phyloP scores from a whole-genome alignment of 2,888 invertebrate species.

The Yponomeuta evonymella region DNA sequence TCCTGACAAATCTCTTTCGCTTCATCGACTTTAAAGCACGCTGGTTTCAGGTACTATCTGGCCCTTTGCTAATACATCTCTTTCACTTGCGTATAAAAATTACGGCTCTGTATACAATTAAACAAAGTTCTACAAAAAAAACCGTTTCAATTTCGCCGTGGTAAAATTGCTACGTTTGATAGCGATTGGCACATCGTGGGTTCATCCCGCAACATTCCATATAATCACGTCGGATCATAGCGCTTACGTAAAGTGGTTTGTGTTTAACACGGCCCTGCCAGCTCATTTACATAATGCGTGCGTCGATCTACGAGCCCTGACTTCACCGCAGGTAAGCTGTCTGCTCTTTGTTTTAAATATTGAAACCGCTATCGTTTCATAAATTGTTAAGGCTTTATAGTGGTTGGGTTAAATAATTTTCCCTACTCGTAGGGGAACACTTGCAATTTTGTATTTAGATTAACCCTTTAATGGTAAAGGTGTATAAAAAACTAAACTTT shows the following conservation, averaged over 20 bases:
- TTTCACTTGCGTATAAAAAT: background rate
- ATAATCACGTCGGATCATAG: slow-evolving; percentile 8
- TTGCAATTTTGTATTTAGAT: too few species aligned
- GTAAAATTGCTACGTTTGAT: background rate
- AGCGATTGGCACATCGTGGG: background rate
- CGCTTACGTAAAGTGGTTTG: slow-evolving; percentile 29
- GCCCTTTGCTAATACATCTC: background rate
- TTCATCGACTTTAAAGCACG: too few species aligned
- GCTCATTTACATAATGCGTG: slow-evolving; percentile 29
- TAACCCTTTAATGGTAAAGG: too few species aligned
- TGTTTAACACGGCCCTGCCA: slow-evolving; percentile 26
- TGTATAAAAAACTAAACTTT: too few species aligned
- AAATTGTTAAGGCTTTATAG: background rate
- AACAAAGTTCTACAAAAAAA: too few species aligned
- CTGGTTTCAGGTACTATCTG: too few species aligned
- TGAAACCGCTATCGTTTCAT: background rate
- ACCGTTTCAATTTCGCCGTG: background rate
- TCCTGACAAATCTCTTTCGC: too few species aligned
- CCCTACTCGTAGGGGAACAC: too few species aligned
- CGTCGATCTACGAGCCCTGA: slow-evolving; percentile 19
- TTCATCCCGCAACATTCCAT: slow-evolving; percentile 1
- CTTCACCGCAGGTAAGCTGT: slow-evolving; percentile 15
- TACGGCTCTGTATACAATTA: too few species aligned
- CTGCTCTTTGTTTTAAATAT: background rate
- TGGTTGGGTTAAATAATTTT: too few species aligned